These are phyloP conservation scores for Halcyon senegalensis DNA, from an alignment of 2,113 vertebrate genomes.

Conservation along the genomic window DNA sequence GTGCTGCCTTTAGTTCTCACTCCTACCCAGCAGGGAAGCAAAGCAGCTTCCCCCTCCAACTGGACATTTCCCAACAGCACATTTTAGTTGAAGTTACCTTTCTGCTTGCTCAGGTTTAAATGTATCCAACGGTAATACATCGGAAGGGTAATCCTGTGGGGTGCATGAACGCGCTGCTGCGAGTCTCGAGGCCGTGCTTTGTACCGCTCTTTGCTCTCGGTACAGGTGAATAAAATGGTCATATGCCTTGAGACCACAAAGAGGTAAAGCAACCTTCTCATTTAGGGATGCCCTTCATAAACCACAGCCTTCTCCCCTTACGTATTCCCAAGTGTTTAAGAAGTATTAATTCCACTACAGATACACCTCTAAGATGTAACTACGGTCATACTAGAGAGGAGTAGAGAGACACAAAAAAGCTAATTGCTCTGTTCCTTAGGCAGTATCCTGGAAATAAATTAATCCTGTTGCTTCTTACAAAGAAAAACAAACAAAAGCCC, in stretches of 20 bases:
- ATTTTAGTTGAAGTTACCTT: not conserved
- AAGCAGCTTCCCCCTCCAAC: not conserved
- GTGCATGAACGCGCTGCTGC: rapidly evolving
- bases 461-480: not conserved
- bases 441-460: not conserved
- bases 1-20: not conserved
- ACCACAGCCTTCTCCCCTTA: not conserved
- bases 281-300: not conserved
- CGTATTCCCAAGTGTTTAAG: not conserved
- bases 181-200: not conserved
- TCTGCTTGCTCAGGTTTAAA: not conserved
- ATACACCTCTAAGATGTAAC: not conserved
- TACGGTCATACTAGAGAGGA: not conserved
- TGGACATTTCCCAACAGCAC: rapidly evolving
- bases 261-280: not conserved
- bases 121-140: not conserved
- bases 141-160: not conserved
- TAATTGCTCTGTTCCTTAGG: not conserved
- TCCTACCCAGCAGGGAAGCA: not conserved
- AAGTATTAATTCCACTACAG: not conserved
- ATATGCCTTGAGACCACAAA: not conserved
- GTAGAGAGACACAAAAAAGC: not conserved
- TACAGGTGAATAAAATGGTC: not conserved
- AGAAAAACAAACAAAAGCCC: not conserved
- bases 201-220: not conserved